Base-by-base conservation (phyloP, 2,113 vertebrate genomes). In the Mormyrus lacerda region DNA sequence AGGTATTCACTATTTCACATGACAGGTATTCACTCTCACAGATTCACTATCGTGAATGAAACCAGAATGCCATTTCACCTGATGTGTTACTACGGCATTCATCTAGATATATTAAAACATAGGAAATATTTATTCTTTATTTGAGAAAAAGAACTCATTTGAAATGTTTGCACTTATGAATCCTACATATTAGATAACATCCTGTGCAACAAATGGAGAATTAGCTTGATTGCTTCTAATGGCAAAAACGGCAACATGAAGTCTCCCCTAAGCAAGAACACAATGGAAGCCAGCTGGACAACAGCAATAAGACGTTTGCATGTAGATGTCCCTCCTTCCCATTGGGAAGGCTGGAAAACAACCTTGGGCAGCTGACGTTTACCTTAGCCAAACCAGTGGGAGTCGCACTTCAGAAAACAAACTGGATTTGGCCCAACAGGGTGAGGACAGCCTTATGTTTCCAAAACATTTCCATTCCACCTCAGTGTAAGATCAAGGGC, bases 391-490 rank as follows among this genome's bases (percentile, higher is more conserved):
- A 73, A 88, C 13, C 65, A 48, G 65, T 35, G 11, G 76, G 73
- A 58, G 50, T 51, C 11, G 42, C 42, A 6, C 88, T 55, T n/a
- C 87, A n/a, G 69, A 89, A 89, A 47, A 24, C 53, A 90, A 89
- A 84, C 88, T 58, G 19, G 31, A 44, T 87, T 69, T 69, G 48
- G 65, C 48, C 45, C 61, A 44, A 73, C 69, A 88, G 83, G 82
- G 39, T 85, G 48, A 90, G 88, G 90, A 87, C 45, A 89, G 61
- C 85, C n/a, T 50, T 58, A 87, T 92, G 90, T 93, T 93, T 93
- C 91, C 93, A 92, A 93, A 93, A 92, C 91, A 92, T 88, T 90
- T 89, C 69, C 61, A 76, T 89, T 89, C 89, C 84, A 15, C 89
- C 79, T 24, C 73, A 89, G 55, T 8, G 84, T 65, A 90, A 84